Evolutionary conservation across 2,797 vertebrate genomes (phyloP).

Genomic region (Enteromius viviparus): DNA sequence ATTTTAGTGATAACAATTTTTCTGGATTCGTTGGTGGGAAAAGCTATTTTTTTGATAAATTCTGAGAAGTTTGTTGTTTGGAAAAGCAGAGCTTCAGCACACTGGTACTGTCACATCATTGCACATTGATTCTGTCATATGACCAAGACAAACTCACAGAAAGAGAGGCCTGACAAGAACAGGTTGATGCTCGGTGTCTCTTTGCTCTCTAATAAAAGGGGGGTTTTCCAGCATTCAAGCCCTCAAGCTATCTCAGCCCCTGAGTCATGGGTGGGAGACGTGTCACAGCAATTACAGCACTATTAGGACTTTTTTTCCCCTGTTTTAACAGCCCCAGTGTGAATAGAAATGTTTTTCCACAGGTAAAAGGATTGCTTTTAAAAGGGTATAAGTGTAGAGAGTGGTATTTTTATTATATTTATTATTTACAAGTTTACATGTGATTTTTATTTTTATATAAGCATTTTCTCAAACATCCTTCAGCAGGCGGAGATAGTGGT

Average conservation of each 20-base stretch:
- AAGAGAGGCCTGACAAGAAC: constrained; percentile 23
- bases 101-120: neutral
- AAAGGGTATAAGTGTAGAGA: constrained; percentile 14
- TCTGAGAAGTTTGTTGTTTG: neutral
- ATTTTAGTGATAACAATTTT: neutral
- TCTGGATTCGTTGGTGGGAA: neutral
- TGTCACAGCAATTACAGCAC: constrained; percentile 78
- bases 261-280: constrained; percentile 67
- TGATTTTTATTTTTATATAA: neutral
- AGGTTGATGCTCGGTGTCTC: constrained; percentile 18
- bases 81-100: neutral
- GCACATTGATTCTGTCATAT: neutral
- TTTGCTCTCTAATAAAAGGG: constrained; percentile 51
- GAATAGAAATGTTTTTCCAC: constrained; percentile 66
- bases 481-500: neutral
- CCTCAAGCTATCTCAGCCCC: constrained; percentile 36
- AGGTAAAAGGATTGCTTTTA: constrained; percentile 58
- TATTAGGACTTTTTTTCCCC: constrained; percentile 70
- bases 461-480: neutral
- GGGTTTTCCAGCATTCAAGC: constrained; percentile 48
- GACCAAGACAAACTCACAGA: neutral
- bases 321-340: constrained; percentile 65
- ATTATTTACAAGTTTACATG: neutral
- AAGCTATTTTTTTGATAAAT: neutral
- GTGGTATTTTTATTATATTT: constrained; percentile 38